Evolutionary conservation across 2,113 vertebrate genomes (phyloP), one percentile per base, ranked within the genome.

Genomic region (Halcyon malimbica): DNA sequence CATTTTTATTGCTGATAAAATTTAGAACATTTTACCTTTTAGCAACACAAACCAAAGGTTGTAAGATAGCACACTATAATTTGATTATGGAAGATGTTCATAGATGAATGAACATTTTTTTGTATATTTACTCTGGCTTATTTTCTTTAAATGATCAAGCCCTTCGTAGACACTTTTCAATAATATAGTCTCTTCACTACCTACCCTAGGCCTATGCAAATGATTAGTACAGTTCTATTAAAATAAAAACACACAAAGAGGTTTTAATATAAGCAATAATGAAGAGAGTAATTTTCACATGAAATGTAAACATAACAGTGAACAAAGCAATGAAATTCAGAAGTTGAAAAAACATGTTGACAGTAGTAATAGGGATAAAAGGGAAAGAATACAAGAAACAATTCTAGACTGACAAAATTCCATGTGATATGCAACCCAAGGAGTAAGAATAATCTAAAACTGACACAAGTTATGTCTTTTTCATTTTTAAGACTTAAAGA

Each of bases 401-500:
- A 46, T 26, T 16, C 23, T 59, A 56, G 33, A 75, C 10, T 70
- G 65, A 68, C 7, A 90, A 53, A 71, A 51, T 14, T 53, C 33
- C 48, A 16, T 70, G 35, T 70, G 33, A 13, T 23, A 54, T 51
- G 56, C 25, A 94, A 50, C 5, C 23, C 69, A 39, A 81, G 41
- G 21, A 31, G 13, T 74, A 42, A 74, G 39, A 62, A 80, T 41
- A 84, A 51, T 18, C 42, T 53, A 56, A 63, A 86, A 13, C 31
- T 93, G 33, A 93, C 35, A 60, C 4, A 79, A 88, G 18, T 71
- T 75, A 88, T 57, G 8, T 81, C 59, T 95, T 94, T 93, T 89
- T 78, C 14, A 64, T 96, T 94, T 98, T 93, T 69, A 97, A 99
- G 99, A 98, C 89, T 92, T 99, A 98, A 98, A 98, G 87, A 98